These are phyloP conservation scores for Merluccius polli DNA, from an alignment of 2,797 vertebrate species.

Conservation along the genomic window DNA sequence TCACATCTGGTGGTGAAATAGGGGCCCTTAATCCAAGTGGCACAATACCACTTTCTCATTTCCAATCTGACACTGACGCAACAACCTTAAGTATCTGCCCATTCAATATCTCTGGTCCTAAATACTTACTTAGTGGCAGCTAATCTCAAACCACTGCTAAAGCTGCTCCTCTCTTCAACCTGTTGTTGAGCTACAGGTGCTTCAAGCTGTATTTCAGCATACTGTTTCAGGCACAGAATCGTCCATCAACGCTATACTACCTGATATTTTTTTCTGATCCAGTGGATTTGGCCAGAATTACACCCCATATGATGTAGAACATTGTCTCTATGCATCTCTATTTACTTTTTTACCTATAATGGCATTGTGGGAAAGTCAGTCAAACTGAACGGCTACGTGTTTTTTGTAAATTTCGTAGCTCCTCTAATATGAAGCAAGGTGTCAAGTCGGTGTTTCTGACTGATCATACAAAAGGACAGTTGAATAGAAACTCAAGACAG, in stretches of 20 bases:
- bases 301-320: neutral
- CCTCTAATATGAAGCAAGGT: neutral
- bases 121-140: neutral
- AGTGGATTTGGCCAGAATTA: neutral
- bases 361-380: neutral
- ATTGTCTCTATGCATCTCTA: neutral
- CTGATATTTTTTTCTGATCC: neutral
- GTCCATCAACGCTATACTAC: neutral
- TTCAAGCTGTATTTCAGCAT: neutral
- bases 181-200: neutral
- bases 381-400: no score
- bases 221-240: neutral
- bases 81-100: neutral
- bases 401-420: neutral
- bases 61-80: neutral
- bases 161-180: neutral
- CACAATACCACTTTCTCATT: neutral
- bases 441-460: neutral
- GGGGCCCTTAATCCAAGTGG: neutral
- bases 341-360: neutral
- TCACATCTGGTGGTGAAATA: neutral
- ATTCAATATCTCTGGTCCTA: slow-evolving; percentile 2
- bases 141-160: neutral
- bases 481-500: neutral
- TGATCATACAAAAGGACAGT: neutral